Percentiles rank a stretch among this genome's conserved stretches.
phyloP scores from a whole-genome alignment of 53 echinoderm and acorn worm species.

The Pentamera pediparva region DNA sequence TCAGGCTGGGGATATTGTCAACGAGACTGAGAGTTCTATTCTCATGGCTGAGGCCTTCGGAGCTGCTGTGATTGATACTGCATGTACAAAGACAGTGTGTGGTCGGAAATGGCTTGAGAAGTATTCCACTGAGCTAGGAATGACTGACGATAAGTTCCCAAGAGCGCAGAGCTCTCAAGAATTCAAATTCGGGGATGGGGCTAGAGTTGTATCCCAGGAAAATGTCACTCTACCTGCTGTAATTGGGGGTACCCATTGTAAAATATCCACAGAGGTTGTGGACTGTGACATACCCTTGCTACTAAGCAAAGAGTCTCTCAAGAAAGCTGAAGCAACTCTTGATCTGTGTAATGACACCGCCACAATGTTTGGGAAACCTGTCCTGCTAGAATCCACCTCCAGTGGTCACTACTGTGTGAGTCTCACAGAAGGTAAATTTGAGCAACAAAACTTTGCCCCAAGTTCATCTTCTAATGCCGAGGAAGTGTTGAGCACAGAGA shows the following conservation, averaged over 20 bases:
- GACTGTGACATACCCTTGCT: constrained; percentile 50
- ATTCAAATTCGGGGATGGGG: constrained; percentile 29
- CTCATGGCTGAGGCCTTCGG: neutral
- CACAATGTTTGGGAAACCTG: neutral
- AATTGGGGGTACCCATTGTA: constrained; percentile 1
- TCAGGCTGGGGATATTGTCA: neutral
- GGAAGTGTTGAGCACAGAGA: neutral
- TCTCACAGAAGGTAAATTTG: neutral
- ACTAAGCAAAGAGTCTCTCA: constrained; percentile 44
- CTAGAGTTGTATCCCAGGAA: neutral
- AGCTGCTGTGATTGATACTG: constrained; percentile 16
- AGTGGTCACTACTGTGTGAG: constrained; percentile 15
- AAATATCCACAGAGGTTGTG: constrained; percentile 39
- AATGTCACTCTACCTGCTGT: neutral
- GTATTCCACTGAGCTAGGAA: neutral
- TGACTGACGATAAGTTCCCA: neutral
- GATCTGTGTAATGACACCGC: constrained; percentile 14
- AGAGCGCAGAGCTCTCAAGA: neutral
- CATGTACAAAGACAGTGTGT: constrained; percentile 22
- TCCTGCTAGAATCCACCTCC: neutral
- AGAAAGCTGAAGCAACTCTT: constrained; percentile 15
- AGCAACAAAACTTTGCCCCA: neutral
- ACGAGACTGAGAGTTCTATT: neutral
- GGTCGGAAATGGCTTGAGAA: constrained; percentile 5
- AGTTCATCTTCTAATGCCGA: neutral